Percentiles rank a stretch among this genome's conserved stretches.
Conservation (phyloP, 2,113 vertebrate genomes). For the Coregonus clupeaformis region DNA sequence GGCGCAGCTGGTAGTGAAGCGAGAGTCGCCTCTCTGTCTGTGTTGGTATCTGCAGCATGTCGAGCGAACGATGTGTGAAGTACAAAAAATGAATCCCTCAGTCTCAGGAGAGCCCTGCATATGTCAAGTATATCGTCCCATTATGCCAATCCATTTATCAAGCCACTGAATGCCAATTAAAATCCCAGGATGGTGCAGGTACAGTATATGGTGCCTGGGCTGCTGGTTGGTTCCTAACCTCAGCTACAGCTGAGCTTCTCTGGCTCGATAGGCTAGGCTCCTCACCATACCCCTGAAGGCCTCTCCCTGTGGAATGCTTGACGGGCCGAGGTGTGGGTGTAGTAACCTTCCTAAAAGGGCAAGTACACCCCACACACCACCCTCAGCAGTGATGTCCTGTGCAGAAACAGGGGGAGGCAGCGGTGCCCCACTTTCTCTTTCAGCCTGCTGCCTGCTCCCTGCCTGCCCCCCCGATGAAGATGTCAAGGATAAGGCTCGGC, state of each 20-base stretch:
- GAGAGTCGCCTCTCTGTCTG: conserved; percentile 51
- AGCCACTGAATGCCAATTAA: conserved; percentile 91
- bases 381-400: too few relatives aligned
- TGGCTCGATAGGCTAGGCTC: conserved; percentile 70
- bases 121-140: conserved; percentile 94
- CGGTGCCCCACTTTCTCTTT: too few relatives aligned
- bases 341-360: conserved; percentile 75
- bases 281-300: not conserved
- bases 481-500: conserved; percentile 72
- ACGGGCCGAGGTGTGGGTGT: conserved; percentile 41
- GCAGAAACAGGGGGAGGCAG: too few relatives aligned
- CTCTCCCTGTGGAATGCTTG: conserved; percentile 15
- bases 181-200: conserved; percentile 90
- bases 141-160: conserved; percentile 95
- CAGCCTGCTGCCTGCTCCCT: conserved; percentile 53
- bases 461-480: conserved; percentile 82
- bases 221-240: conserved; percentile 80
- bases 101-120: conserved; percentile 89
- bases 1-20: conserved; percentile 71
- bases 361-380: conserved; percentile 29
- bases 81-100: conserved; percentile 83
- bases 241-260: conserved; percentile 84
- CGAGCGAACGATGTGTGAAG: conserved; percentile 75
- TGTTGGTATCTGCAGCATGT: conserved; percentile 85
- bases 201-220: conserved; percentile 67